Evolutionary conservation across 2,888 invertebrate genomes (phyloP), one percentile per base, ranked within the genome.

Genomic region (Tetragonula carbonaria): DNA sequence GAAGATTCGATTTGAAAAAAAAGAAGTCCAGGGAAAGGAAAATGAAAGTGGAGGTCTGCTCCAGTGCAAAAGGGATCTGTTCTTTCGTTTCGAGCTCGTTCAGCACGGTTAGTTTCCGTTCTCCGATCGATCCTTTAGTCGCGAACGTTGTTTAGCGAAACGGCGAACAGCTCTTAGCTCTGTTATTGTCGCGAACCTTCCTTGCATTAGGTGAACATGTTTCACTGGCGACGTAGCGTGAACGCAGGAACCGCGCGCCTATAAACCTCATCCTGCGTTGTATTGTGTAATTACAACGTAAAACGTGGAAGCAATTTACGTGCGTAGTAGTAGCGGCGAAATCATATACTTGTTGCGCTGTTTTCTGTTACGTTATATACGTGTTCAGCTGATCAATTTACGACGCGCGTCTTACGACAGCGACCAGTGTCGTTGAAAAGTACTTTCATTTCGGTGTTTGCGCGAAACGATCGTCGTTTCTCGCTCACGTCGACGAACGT

Each of bases 181-280:
- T 88, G 89, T 89, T 89, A 89, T 89, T 89, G 90, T 89, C 89
- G 85, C 66, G 78, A 59, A 85, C 66, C 68, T 82, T 82, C 79
- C 81, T 72, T 75, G 80, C 75, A 67, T 66, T 62, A 80, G 78
- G 79, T 51, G 66, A 86, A 51, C 59, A 73, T 86, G 84, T 82
- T 81, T 33, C 33, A 33, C 33, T 73, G 68, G 65, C 80, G 74
- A 77, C 72, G n/a, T 71, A 65, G 51, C 65, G 74, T 82, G 45
- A 78, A 57, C 78, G 78, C 70, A 68, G 53, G 51, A 76, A 21
- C 59, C 82, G 67, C 67, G 66, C 73, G 74, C 71, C 59, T 73
- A 66, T 59, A 57, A 45, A 63, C 59, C 66, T 55, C 53, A 62
- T 76, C 66, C 70, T 74, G 66, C 70, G 80, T 81, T 45, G n/a